Conservation (phyloP, 2,797 vertebrate genomes). For the Coilia nasus region DNA sequence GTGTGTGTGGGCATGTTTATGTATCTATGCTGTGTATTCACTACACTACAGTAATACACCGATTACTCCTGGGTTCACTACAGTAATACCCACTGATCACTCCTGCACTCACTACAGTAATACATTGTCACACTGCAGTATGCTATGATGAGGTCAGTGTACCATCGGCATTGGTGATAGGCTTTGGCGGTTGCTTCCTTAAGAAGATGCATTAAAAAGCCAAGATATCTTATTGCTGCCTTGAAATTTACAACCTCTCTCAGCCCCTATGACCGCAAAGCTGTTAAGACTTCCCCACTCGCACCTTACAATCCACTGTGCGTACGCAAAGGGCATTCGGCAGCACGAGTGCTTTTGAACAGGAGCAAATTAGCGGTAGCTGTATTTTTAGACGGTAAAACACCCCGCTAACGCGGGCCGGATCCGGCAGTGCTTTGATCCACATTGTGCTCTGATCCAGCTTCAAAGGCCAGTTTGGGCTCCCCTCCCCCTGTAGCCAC, state of each 20-base stretch:
- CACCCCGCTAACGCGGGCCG: conserved; percentile 61
- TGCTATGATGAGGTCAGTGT: not conserved
- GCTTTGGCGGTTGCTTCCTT: no score
- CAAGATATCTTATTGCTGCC: conserved; percentile 5
- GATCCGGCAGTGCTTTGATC: conserved; percentile 74
- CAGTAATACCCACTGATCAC: not conserved
- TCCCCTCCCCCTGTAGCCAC: conserved; percentile 31
- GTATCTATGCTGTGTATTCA: no score
- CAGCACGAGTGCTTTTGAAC: not conserved
- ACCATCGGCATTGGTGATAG: no score
- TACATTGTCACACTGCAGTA: not conserved
- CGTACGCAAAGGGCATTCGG: not conserved
- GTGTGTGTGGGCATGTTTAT: not conserved
- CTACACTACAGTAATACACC: no score
- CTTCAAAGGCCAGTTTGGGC: conserved; percentile 69
- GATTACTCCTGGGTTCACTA: not conserved
- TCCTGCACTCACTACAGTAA: not conserved
- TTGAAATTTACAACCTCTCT: conserved; percentile 5
- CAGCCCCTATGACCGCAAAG: not conserved
- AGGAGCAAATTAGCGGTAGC: conserved; percentile 66
- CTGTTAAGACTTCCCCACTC: not conserved
- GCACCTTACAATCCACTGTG: not conserved
- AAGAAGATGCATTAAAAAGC: not conserved
- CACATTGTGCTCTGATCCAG: conserved; percentile 67
- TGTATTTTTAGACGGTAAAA: conserved; percentile 69